phyloP scores from a whole-genome alignment of 2,113 vertebrate genomes.

The Nerophis ophidion region DNA sequence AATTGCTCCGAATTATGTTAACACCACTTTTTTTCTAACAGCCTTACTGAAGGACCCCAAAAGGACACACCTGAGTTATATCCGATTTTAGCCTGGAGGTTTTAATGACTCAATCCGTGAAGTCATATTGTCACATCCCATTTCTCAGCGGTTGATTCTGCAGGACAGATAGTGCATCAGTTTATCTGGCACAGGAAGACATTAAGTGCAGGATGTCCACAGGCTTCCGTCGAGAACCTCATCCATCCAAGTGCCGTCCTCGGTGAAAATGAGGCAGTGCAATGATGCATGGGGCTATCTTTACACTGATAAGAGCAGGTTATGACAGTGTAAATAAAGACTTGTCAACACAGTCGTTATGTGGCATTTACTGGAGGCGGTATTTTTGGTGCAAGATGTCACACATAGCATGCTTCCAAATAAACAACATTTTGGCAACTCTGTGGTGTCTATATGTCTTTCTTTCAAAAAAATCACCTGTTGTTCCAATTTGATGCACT shows the following conservation, averaged over 20 bases:
- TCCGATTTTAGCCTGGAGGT: slow-evolving; percentile 1
- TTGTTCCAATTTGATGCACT: no score
- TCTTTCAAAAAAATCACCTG: no score
- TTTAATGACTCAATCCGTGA: slow-evolving; percentile 20
- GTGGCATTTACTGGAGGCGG: not conserved
- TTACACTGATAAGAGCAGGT: slow-evolving; percentile 14
- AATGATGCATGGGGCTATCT: slow-evolving; percentile 38
- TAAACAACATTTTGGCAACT: no score
- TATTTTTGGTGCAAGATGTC: not conserved
- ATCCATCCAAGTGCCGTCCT: slow-evolving; percentile 29
- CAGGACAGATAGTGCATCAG: slow-evolving; percentile 9
- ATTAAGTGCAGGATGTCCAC: slow-evolving; percentile 56
- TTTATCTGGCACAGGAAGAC: slow-evolving; percentile 54
- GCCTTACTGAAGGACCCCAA: not conserved
- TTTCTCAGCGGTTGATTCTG: slow-evolving; percentile 15
- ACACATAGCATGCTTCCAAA: no score
- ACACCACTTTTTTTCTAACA: not conserved
- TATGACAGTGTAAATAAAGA: slow-evolving; percentile 8
- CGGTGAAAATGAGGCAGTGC: slow-evolving; percentile 21
- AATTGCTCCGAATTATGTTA: not conserved
- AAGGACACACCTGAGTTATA: not conserved
- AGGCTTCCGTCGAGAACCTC: slow-evolving; percentile 22
- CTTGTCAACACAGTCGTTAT: slow-evolving; percentile 4
- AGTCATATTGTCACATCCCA: slow-evolving; percentile 24
- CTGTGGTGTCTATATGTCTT: no score